Conservation (phyloP, 2,113 vertebrate genomes). For the Apus apus region DNA sequence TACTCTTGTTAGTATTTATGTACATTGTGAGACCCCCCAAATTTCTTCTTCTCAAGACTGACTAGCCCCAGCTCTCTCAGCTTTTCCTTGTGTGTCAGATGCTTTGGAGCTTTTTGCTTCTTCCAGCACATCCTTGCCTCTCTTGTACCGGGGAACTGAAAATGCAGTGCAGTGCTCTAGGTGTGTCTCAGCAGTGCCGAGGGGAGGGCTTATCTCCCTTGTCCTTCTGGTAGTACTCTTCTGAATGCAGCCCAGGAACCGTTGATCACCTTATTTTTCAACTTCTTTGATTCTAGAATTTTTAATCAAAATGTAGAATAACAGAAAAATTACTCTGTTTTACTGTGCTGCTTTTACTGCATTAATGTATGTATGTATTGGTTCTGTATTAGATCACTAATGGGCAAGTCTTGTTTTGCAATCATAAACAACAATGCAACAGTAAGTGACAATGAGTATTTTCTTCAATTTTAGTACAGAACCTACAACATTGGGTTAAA, state of each 20-base stretch:
- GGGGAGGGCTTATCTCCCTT: neutral
- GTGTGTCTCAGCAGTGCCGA: neutral
- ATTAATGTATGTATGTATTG: neutral
- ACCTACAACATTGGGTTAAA: neutral
- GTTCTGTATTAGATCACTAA: neutral
- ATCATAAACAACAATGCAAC: neutral
- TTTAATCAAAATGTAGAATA: neutral
- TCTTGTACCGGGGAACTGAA: neutral
- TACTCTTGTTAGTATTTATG: neutral
- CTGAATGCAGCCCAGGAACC: neutral
- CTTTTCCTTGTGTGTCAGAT: fast-evolving
- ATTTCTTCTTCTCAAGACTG: neutral
- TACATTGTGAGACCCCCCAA: fast-evolving
- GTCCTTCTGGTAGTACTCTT: neutral
- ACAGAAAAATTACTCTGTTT: neutral
- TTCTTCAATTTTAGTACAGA: neutral
- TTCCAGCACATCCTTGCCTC: neutral
- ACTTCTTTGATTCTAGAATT: neutral
- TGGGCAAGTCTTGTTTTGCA: neutral
- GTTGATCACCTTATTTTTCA: neutral
- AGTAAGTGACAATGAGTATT: neutral
- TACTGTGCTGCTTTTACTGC: neutral
- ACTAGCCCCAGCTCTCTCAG: neutral
- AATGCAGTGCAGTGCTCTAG: neutral
- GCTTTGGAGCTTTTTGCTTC: neutral